A percentile compares a stretch with the other conserved stretches of the same genome.
Evolutionary conservation across 2,888 invertebrate species (phyloP).

Genomic region (Protonemura montana): DNA sequence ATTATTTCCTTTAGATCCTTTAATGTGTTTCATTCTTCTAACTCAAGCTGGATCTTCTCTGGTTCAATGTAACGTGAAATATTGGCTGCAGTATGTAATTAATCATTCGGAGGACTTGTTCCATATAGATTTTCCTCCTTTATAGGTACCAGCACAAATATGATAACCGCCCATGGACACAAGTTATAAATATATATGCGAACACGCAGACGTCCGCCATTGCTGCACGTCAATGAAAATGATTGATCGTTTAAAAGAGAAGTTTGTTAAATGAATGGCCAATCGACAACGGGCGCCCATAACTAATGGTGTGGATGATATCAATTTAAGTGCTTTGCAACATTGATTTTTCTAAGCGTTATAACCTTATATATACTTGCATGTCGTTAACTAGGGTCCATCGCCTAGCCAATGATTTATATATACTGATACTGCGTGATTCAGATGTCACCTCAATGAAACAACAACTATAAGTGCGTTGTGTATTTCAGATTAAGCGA

Average conservation of each 20-base stretch:
- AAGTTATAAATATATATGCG: constrained; percentile 26
- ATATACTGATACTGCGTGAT: not conserved
- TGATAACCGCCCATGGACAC: constrained; percentile 13
- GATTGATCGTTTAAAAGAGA: constrained; percentile 29
- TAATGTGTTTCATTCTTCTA: constrained; percentile 16
- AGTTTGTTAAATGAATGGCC: constrained; percentile 8
- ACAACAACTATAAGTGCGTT: not conserved
- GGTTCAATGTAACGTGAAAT: not conserved
- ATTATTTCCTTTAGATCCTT: constrained; percentile 14
- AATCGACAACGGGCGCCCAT: constrained; percentile 7
- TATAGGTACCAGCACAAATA: not conserved
- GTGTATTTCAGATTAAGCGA: not conserved
- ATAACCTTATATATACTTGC: too few relatives aligned
- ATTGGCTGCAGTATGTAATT: constrained; percentile 10
- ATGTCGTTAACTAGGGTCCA: not conserved
- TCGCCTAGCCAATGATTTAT: too few relatives aligned
- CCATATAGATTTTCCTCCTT: not conserved
- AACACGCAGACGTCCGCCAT: constrained; percentile 13
- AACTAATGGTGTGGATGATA: constrained; percentile 30
- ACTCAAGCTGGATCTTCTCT: constrained; percentile 12
- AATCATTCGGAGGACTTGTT: not conserved
- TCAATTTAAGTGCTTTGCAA: constrained; percentile 32
- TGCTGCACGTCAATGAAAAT: constrained; percentile 19
- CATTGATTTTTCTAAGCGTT: constrained; percentile 12
- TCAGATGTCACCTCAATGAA: not conserved